Evolutionary conservation across 2,888 invertebrate genomes (phyloP).

Genomic region (Octodonta nipae): DNA sequence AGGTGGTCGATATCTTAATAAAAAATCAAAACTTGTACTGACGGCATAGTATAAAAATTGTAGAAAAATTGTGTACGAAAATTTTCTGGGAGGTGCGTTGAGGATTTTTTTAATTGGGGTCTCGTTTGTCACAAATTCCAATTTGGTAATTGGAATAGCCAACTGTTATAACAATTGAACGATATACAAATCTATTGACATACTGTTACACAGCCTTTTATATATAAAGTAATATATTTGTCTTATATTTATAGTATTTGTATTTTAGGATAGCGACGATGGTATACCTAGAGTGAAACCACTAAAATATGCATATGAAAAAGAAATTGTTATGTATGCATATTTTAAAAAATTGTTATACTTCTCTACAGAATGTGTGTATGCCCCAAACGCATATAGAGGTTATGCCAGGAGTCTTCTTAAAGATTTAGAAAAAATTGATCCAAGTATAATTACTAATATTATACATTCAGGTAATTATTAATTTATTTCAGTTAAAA

Average conservation of each 20-base stretch:
- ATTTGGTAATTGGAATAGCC: no score
- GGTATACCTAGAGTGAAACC: slow-evolving; percentile 87
- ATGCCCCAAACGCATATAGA: slow-evolving; percentile 94
- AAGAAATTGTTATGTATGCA: slow-evolving; percentile 99
- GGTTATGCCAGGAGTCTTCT: slow-evolving; percentile 81
- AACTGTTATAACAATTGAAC: no score
- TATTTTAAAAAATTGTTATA: slow-evolving; percentile 91
- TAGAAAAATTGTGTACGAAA: no score
- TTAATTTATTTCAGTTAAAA: no score
- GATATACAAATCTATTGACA: no score
- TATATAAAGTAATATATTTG: neutral
- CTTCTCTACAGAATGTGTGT: slow-evolving; percentile 97
- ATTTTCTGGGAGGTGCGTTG: no score
- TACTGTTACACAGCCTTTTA: neutral
- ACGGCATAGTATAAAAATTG: no score
- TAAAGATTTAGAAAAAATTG: slow-evolving; percentile 88
- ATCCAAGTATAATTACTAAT: slow-evolving; percentile 84
- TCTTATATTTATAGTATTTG: neutral
- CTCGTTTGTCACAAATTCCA: no score
- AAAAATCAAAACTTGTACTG: no score
- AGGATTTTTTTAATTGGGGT: no score
- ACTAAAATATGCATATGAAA: slow-evolving; percentile 93
- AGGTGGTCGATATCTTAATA: no score
- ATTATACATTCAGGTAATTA: slow-evolving; percentile 72
- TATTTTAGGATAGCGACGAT: slow-evolving; percentile 57